These are phyloP conservation scores for Tachycineta bicolor DNA, from an alignment of 2,113 vertebrate genomes.

Conservation along the genomic window DNA sequence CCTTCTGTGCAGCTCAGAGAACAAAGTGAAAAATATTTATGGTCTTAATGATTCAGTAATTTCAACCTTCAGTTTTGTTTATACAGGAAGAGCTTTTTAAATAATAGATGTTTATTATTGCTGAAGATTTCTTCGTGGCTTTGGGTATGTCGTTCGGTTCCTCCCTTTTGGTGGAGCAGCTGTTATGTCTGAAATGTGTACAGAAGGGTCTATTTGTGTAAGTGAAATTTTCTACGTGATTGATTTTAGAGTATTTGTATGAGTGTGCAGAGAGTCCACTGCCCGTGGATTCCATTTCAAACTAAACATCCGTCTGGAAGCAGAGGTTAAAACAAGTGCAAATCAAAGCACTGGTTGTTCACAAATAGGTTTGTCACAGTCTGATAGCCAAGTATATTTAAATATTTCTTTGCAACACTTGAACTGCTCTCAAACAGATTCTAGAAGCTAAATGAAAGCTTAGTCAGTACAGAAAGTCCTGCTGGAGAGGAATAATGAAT, in stretches of 20 bases:
- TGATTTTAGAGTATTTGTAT: conserved; percentile 24
- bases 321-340: conserved; percentile 40
- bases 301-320: conserved; percentile 30
- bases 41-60: conserved; percentile 24
- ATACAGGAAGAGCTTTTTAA: conserved; percentile 21
- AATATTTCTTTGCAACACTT: not conserved
- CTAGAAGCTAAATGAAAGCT: conserved; percentile 25
- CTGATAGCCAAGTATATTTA: not conserved
- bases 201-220: not conserved
- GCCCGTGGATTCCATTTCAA: not conserved
- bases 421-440: not conserved
- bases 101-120: conserved; percentile 17
- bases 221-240: conserved; percentile 23
- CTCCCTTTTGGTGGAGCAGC: not conserved
- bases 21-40: conserved; percentile 31
- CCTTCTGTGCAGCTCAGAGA: not conserved
- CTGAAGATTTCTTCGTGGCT: not conserved
- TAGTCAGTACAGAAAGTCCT: not conserved
- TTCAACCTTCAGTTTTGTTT: conserved; percentile 55
- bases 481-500: conserved; percentile 22
- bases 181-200: not conserved
- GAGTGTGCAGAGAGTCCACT: not conserved
- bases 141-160: not conserved
- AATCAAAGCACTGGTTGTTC: not conserved
- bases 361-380: conserved; percentile 21